phyloP scores from a whole-genome alignment of 2,113 vertebrate genomes.

The Heterotis niloticus region DNA sequence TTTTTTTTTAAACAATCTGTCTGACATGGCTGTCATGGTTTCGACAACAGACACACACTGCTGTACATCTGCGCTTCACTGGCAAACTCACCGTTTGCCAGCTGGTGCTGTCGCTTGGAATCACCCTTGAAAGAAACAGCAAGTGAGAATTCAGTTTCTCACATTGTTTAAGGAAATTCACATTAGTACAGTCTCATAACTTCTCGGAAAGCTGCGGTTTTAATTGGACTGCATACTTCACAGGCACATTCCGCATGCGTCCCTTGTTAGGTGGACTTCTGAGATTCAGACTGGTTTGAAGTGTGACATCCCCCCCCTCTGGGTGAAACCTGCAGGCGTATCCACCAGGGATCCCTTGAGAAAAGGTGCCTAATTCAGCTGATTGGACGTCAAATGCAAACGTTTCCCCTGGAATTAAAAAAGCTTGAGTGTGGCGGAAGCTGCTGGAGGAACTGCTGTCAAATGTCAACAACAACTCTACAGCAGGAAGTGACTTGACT shows the following conservation, averaged over 20 bases:
- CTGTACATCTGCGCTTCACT: background rate
- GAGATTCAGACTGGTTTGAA: background rate
- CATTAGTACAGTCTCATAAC: background rate
- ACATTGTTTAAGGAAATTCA: background rate
- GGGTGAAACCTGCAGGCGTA: background rate
- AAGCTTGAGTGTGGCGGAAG: slow-evolving; percentile 44
- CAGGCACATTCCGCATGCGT: background rate
- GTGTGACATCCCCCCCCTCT: background rate
- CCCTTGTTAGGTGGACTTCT: background rate
- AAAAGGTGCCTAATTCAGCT: slow-evolving; percentile 40
- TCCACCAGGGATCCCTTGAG: background rate
- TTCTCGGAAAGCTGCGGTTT: background rate
- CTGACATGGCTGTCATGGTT: background rate
- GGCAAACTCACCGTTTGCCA: background rate
- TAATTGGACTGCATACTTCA: slow-evolving; percentile 21
- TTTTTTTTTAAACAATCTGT: too few relatives aligned
- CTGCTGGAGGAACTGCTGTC: slow-evolving; percentile 46
- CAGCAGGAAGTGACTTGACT: slow-evolving; percentile 65
- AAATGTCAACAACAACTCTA: slow-evolving; percentile 61
- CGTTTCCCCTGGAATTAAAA: slow-evolving; percentile 44
- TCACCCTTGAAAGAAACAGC: background rate
- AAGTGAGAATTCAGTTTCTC: background rate
- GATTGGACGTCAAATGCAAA: slow-evolving; percentile 48
- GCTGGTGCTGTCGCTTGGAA: background rate
- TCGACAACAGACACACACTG: background rate